phyloP scores from a whole-genome alignment of 1,140 invertebrate species.

The Sycophila sp. region DNA sequence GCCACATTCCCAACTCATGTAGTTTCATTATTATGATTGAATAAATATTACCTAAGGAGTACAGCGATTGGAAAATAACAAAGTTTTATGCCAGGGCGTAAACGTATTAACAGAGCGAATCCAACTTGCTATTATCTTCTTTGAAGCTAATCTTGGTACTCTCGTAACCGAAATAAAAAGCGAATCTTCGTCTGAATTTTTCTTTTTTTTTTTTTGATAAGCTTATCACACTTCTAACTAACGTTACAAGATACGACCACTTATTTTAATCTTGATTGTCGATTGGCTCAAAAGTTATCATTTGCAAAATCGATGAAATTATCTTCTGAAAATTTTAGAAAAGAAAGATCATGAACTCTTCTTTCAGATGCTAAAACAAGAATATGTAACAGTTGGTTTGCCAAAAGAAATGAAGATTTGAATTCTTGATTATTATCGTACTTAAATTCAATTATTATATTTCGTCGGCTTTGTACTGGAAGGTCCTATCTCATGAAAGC shows the following conservation, averaged over 20 bases:
- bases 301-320: conserved; percentile 30
- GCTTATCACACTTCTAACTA: neutral
- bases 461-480: too few species aligned
- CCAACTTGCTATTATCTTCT: conserved; percentile 46
- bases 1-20: too few species aligned
- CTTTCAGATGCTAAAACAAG: conserved; percentile 47
- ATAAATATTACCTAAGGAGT: too few species aligned
- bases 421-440: too few species aligned
- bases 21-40: too few species aligned
- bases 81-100: too few species aligned
- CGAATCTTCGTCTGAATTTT: neutral
- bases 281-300: conserved; percentile 40
- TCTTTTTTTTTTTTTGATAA: too few species aligned
- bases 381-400: too few species aligned
- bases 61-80: too few species aligned
- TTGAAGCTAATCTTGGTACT: conserved; percentile 37
- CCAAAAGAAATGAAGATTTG: too few species aligned
- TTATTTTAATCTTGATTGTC: conserved; percentile 1
- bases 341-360: conserved; percentile 48
- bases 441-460: too few species aligned
- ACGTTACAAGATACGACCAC: neutral
- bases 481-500: too few species aligned
- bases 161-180: conserved; percentile 27
- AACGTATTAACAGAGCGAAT: conserved; percentile 38
- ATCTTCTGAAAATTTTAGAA: conserved; percentile 38